Conservation (phyloP, 2,113 vertebrate genomes). For the Atherinomorus stipes region DNA sequence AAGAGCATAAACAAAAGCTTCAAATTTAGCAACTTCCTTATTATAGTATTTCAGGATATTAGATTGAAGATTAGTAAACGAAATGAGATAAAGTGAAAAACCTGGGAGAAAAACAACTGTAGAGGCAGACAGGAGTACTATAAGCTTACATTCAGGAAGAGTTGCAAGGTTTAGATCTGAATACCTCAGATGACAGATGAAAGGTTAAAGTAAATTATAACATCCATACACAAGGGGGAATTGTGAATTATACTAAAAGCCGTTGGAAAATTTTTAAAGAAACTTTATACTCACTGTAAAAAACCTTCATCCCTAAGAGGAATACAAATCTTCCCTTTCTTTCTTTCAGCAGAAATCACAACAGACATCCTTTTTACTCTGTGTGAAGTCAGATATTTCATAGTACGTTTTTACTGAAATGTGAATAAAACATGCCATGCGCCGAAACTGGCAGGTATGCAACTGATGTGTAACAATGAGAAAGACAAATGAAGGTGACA, state of each 20-base stretch:
- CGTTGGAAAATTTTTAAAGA: neutral
- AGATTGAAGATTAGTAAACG: too few relatives aligned
- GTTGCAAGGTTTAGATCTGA: too few relatives aligned
- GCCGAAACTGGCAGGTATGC: neutral
- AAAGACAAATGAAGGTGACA: neutral
- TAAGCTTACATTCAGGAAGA: too few relatives aligned
- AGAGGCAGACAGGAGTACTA: too few relatives aligned
- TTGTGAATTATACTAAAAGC: neutral
- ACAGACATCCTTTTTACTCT: neutral
- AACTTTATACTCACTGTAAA: neutral
- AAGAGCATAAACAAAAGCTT: too few relatives aligned
- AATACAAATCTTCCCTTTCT: conserved; percentile 10
- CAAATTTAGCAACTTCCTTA: too few relatives aligned
- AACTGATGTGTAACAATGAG: neutral
- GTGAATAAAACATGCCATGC: neutral
- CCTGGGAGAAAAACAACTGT: too few relatives aligned
- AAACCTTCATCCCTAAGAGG: neutral
- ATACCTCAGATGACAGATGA: too few relatives aligned
- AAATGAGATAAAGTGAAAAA: too few relatives aligned
- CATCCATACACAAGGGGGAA: too few relatives aligned
- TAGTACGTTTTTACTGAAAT: neutral
- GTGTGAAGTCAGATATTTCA: neutral
- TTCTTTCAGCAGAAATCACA: neutral
- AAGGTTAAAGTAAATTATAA: too few relatives aligned
- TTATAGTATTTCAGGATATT: too few relatives aligned